phyloP scores from a whole-genome alignment of 2,113 vertebrate species.

The Gnathonemus longibarbis region DNA sequence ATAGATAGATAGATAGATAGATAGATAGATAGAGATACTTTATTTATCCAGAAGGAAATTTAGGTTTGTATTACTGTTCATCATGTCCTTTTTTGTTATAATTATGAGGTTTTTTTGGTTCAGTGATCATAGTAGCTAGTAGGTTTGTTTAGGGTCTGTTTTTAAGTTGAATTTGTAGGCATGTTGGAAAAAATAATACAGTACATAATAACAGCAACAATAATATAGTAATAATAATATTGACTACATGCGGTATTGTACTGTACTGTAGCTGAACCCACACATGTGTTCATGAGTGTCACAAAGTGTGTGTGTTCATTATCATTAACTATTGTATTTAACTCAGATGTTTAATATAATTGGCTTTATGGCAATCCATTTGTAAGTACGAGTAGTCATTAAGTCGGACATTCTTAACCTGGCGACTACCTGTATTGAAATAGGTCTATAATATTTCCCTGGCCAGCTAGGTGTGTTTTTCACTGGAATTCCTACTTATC shows the following conservation, averaged over 20 bases:
- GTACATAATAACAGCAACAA: not conserved
- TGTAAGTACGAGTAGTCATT: not conserved
- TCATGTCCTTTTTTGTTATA: not conserved
- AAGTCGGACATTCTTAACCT: not conserved
- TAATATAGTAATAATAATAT: not conserved
- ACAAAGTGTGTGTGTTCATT: not conserved
- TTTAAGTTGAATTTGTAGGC: not conserved
- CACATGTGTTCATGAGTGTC: not conserved
- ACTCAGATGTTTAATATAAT: not conserved
- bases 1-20: too few relatives aligned
- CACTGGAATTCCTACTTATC: not conserved
- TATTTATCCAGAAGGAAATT: too few relatives aligned
- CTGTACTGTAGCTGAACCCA: not conserved
- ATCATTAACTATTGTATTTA: not conserved
- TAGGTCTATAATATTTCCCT: not conserved
- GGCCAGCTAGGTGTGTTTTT: not conserved
- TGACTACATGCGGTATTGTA: not conserved
- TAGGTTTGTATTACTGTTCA: not conserved
- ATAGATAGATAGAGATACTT: too few relatives aligned
- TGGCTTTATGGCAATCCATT: not conserved
- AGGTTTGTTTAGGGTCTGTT: not conserved
- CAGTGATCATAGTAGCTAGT: not conserved
- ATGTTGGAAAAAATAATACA: not conserved
- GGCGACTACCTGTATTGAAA: not conserved
- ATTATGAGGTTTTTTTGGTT: not conserved